phyloP scores from a whole-genome alignment of 2,888 invertebrate genomes.

The Griposia aprilina region DNA sequence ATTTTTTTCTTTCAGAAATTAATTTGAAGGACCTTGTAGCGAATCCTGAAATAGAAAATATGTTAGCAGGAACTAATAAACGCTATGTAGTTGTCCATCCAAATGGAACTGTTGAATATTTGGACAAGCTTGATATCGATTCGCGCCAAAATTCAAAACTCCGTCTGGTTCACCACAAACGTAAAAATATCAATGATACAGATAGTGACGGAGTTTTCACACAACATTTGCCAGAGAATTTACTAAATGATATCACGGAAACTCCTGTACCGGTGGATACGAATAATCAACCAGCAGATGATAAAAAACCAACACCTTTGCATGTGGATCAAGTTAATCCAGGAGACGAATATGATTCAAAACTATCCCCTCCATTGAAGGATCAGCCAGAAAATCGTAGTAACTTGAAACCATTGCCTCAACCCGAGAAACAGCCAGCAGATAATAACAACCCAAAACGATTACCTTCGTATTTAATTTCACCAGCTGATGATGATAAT shows the following conservation, averaged over 20 bases:
- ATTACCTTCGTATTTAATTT: not conserved
- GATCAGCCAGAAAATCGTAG: not conserved
- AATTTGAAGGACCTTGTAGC: constrained; percentile 14
- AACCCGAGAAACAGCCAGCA: not conserved
- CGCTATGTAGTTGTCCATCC: constrained; percentile 74
- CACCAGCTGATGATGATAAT: not conserved
- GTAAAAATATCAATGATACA: not conserved
- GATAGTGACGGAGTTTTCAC: not conserved
- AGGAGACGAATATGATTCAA: not conserved
- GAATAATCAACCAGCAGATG: constrained; percentile 4
- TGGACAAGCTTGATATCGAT: constrained; percentile 70
- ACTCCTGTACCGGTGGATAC: not conserved
- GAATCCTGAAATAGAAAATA: constrained; percentile 46
- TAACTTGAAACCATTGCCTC: not conserved
- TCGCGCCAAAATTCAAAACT: constrained; percentile 68
- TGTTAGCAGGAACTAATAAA: constrained; percentile 62
- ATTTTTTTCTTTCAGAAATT: constrained; percentile 41
- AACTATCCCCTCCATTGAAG: not conserved
- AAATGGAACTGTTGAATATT: constrained; percentile 75
- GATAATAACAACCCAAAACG: not conserved
- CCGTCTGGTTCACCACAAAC: constrained; percentile 6
- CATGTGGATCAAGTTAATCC: not conserved
- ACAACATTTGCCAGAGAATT: not conserved
- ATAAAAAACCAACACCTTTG: not conserved
- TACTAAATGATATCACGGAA: not conserved